A percentile compares a stretch with the other conserved stretches of the same genome.
phyloP scores from a whole-genome alignment of 1,140 invertebrate species.

The Phortica variegata region DNA sequence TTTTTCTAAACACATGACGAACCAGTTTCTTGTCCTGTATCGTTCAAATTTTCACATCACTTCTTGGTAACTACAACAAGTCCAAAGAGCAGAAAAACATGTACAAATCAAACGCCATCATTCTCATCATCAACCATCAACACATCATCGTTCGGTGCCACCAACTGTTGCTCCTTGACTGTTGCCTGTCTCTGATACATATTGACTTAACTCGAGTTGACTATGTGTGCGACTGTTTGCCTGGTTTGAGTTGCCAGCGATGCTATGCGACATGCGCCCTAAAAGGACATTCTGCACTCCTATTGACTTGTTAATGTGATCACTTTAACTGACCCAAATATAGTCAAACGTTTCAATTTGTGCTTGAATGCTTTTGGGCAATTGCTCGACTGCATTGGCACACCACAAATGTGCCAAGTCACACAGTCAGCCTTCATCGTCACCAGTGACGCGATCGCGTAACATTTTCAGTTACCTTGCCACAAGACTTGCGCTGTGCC shows the following conservation, averaged over 20 bases:
- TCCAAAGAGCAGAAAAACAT: no score
- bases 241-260: neutral
- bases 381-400: slow-evolving; percentile 49
- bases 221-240: no score
- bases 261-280: slow-evolving; percentile 43
- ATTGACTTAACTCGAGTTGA: no score
- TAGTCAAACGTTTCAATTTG: slow-evolving; percentile 55
- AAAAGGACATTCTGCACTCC: slow-evolving; percentile 47
- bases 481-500: slow-evolving; percentile 24
- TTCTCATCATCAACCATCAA: neutral
- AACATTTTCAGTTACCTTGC: slow-evolving; percentile 37
- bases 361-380: slow-evolving; percentile 52
- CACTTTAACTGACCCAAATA: slow-evolving; percentile 54
- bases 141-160: slow-evolving; percentile 19
- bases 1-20: slow-evolving; percentile 35
- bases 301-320: slow-evolving; percentile 55
- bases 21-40: slow-evolving; percentile 12
- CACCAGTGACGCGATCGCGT: slow-evolving; percentile 36
- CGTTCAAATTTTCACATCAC: slow-evolving; percentile 2
- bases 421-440: slow-evolving; percentile 31
- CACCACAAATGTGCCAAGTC: slow-evolving; percentile 16
- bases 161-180: slow-evolving; percentile 27
- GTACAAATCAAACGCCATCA: no score
- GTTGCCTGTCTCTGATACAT: no score
- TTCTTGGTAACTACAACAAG: slow-evolving; percentile 8